Evolutionary conservation across 2,797 vertebrate species (phyloP).

Genomic region (Cuniculus paca): DNA sequence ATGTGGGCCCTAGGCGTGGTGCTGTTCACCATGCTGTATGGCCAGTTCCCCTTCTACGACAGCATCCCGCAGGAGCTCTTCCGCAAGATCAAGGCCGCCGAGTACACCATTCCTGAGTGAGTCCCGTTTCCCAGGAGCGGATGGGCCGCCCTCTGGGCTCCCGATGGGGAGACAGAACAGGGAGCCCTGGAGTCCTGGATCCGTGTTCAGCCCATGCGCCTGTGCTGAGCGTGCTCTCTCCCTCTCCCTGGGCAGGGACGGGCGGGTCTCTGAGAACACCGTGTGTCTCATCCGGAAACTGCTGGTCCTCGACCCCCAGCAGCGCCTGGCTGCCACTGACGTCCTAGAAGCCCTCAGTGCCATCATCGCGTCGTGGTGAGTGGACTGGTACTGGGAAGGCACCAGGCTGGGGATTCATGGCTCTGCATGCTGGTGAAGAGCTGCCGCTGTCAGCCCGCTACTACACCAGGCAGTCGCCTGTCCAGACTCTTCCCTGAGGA

Average conservation of each 20-base stretch:
- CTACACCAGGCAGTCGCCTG: neutral
- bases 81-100: conserved; percentile 99
- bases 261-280: conserved; percentile 98
- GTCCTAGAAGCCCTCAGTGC: conserved; percentile 97
- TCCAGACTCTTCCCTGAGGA: neutral
- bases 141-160: neutral
- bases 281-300: conserved; percentile 99
- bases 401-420: neutral
- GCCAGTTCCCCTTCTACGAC: conserved; percentile 99
- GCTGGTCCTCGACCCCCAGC: conserved; percentile 97
- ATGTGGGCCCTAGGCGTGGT: conserved; percentile 99
- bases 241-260: conserved; percentile 91
- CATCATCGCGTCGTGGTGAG: conserved; percentile 97
- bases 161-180: too few relatives aligned
- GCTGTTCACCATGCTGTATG: conserved; percentile 99
- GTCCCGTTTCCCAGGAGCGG: conserved; percentile 80
- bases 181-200: neutral
- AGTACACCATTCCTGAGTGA: conserved; percentile 99
- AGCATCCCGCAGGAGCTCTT: conserved; percentile 99
- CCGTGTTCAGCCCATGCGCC: neutral
- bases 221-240: neutral
- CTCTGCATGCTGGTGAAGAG: rapidly evolving
- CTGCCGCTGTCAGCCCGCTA: neutral
- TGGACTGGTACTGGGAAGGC: neutral
- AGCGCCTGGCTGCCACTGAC: conserved; percentile 95